phyloP scores from a whole-genome alignment of 2,888 invertebrate genomes.

The Hedya salicella region DNA sequence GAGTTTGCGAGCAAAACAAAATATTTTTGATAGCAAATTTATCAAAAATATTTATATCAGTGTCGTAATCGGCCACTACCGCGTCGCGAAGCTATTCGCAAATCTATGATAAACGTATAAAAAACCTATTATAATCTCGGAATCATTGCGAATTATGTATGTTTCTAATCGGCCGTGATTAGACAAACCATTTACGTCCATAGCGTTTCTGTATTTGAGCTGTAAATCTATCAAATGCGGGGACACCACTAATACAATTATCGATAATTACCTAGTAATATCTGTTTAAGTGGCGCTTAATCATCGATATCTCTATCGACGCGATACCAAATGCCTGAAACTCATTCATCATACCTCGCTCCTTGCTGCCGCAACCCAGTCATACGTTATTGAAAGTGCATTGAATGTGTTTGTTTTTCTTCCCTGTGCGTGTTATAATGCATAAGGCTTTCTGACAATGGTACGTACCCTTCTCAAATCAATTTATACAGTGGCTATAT shows the following conservation, averaged over 20 bases:
- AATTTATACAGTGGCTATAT: neutral
- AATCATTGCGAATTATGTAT: slow-evolving; percentile 35
- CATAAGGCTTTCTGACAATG: slow-evolving; percentile 33
- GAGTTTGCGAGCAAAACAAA: too few species aligned
- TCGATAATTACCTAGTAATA: slow-evolving; percentile 66
- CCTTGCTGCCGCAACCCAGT: slow-evolving; percentile 20
- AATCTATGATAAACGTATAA: slow-evolving; percentile 32
- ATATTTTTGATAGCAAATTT: slow-evolving; percentile 9
- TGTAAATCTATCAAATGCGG: slow-evolving; percentile 57
- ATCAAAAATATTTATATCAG: slow-evolving; percentile 11
- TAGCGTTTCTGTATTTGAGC: slow-evolving; percentile 39
- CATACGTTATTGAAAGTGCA: slow-evolving; percentile 15
- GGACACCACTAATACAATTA: slow-evolving; percentile 58
- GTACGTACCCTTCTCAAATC: slow-evolving; percentile 25
- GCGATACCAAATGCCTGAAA: slow-evolving; percentile 18
- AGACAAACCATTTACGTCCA: slow-evolving; percentile 20
- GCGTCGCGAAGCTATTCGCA: slow-evolving; percentile 25
- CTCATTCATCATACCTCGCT: slow-evolving; percentile 37
- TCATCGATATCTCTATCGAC: slow-evolving; percentile 29
- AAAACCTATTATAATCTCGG: slow-evolving; percentile 24
- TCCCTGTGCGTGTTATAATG: slow-evolving; percentile 34
- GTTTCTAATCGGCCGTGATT: slow-evolving; percentile 3
- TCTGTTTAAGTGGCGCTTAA: slow-evolving; percentile 68
- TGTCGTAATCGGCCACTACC: slow-evolving; percentile 35
- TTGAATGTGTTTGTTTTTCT: slow-evolving; percentile 19